Percentiles rank a stretch among this genome's conserved stretches.
Evolutionary conservation across 2,888 invertebrate species (phyloP).

Genomic region (Tholera decimalis): DNA sequence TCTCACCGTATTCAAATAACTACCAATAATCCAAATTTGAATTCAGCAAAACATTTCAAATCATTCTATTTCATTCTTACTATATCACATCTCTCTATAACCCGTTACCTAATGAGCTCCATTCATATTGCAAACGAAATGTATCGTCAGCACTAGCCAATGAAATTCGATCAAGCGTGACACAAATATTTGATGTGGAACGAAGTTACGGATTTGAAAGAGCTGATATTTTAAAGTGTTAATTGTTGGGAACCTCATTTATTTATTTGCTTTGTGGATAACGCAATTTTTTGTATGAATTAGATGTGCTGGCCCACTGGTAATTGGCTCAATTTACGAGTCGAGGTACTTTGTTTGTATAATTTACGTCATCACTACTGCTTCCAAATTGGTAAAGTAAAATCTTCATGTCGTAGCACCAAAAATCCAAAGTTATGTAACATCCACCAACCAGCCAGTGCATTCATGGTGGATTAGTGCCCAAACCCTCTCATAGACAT

Average conservation of each 20-base stretch:
- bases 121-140: slow-evolving; percentile 40
- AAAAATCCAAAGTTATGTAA: too few relatives aligned
- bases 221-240: slow-evolving; percentile 3
- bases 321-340: too few relatives aligned
- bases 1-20: not conserved
- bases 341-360: too few relatives aligned
- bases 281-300: too few relatives aligned
- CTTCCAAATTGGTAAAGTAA: too few relatives aligned
- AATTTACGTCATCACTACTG: too few relatives aligned
- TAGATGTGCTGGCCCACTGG: too few relatives aligned
- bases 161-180: slow-evolving; percentile 53
- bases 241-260: not conserved
- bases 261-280: not conserved
- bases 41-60: slow-evolving; percentile 15
- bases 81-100: slow-evolving; percentile 16
- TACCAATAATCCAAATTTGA: not conserved
- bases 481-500: too few relatives aligned
- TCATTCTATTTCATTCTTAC: slow-evolving; percentile 1
- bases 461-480: too few relatives aligned
- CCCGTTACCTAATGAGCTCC: slow-evolving; percentile 53
- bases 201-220: slow-evolving; percentile 3
- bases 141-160: slow-evolving; percentile 44
- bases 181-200: slow-evolving; percentile 54
- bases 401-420: too few relatives aligned
- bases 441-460: too few relatives aligned